These are phyloP conservation scores for Bucorvus abyssinicus DNA, from an alignment of 2,797 vertebrate species.

Conservation along the genomic window DNA sequence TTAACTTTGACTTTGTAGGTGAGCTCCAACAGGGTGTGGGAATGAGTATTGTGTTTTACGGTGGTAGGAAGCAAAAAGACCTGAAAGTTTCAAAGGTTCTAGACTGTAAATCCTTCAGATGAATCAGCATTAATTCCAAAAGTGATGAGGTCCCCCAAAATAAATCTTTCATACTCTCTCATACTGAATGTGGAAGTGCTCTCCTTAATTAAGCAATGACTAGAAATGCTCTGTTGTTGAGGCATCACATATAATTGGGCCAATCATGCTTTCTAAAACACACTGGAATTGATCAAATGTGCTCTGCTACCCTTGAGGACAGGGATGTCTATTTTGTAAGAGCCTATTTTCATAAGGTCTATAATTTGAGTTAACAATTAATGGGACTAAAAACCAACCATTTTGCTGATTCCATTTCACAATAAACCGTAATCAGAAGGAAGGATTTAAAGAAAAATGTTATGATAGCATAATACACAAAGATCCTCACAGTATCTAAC, in stretches of 20 bases:
- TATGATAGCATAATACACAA: not conserved
- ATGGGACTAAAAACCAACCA: not conserved
- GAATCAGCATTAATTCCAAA: not conserved
- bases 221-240: not conserved
- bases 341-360: not conserved
- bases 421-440: not conserved
- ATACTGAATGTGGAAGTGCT: not conserved
- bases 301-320: not conserved
- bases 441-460: not conserved
- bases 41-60: not conserved
- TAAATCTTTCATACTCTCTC: not conserved
- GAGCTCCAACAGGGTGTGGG: not conserved
- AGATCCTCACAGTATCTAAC: not conserved
- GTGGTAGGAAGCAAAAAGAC: not conserved
- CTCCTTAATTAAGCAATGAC: not conserved
- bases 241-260: not conserved
- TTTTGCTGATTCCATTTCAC: not conserved
- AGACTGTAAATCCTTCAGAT: not conserved
- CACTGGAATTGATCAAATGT: not conserved
- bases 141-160: not conserved
- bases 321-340: not conserved
- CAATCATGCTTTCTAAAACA: not conserved
- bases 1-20: not conserved
- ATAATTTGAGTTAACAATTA: not conserved
- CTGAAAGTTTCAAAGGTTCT: not conserved